These are phyloP conservation scores for Pyrrhia umbra DNA, from an alignment of 2,888 invertebrate species.

Conservation along the genomic window DNA sequence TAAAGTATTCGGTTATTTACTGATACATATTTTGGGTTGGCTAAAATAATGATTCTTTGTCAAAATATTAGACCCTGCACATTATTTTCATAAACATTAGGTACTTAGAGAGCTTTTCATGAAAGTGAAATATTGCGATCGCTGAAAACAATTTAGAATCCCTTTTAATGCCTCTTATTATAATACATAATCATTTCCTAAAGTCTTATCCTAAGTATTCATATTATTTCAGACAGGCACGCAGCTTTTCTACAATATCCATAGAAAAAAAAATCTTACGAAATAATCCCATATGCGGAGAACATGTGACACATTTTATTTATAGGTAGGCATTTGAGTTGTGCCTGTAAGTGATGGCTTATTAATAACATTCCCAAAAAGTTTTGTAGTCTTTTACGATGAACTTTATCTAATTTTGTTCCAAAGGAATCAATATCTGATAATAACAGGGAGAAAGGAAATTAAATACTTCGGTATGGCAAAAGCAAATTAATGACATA, in stretches of 20 bases:
- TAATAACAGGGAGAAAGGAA: slow-evolving; percentile 19
- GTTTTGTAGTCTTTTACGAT: neutral
- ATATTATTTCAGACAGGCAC: too few relatives aligned
- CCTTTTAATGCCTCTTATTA: too few relatives aligned
- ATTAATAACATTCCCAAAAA: neutral
- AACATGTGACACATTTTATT: neutral
- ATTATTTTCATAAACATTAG: neutral
- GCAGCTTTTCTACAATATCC: too few relatives aligned
- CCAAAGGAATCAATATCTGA: slow-evolving; percentile 14
- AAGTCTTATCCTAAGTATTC: too few relatives aligned
- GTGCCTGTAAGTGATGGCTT: neutral
- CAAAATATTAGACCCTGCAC: too few relatives aligned
- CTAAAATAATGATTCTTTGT: too few relatives aligned
- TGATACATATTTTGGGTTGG: too few relatives aligned
- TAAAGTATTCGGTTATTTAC: too few relatives aligned
- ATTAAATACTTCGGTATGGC: slow-evolving; percentile 39
- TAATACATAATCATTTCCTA: too few relatives aligned
- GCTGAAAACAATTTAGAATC: neutral
- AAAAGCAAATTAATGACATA: slow-evolving; percentile 52
- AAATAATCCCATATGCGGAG: neutral
- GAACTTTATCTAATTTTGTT: slow-evolving; percentile 5
- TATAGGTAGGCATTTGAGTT: neutral
- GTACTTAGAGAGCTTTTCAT: too few relatives aligned
- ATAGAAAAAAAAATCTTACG: neutral
- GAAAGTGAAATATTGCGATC: neutral